These are phyloP conservation scores for Sphyrna mokarran DNA, from an alignment of 2,113 vertebrate genomes.

Conservation along the genomic window DNA sequence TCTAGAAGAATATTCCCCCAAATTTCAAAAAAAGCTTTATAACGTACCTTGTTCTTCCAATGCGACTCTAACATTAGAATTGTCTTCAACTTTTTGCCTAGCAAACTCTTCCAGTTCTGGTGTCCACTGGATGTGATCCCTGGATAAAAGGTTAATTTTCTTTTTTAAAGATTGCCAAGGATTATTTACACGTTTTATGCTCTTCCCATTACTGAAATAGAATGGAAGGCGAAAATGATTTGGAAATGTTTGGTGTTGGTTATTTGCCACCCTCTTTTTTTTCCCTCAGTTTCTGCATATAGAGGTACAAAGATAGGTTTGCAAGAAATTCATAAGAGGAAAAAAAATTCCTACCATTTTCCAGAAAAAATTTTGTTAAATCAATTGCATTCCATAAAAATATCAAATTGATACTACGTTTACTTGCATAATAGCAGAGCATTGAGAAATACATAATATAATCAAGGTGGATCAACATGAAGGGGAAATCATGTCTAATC, in stretches of 20 bases:
- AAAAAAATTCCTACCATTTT: constrained; percentile 30
- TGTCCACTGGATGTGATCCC: constrained; percentile 88
- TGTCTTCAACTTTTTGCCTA: constrained; percentile 63
- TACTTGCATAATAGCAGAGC: too few relatives aligned
- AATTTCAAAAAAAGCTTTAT: not conserved
- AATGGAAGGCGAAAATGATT: not conserved
- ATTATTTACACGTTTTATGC: not conserved
- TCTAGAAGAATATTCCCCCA: not conserved
- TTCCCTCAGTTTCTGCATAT: not conserved
- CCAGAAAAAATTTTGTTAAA: constrained; percentile 22
- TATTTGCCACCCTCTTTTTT: not conserved
- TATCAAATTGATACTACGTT: not conserved
- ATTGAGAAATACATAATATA: too few relatives aligned
- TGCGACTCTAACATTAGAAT: constrained; percentile 63
- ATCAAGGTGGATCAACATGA: too few relatives aligned
- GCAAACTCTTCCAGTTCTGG: constrained; percentile 69
- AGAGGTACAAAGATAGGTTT: not conserved
- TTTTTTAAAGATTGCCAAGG: not conserved
- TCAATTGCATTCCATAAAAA: not conserved
- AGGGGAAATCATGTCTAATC: too few relatives aligned
- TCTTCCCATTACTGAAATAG: not conserved
- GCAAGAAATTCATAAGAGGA: constrained; percentile 28
- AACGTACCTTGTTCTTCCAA: constrained; percentile 66
- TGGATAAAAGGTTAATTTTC: constrained; percentile 46
- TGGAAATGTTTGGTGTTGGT: not conserved